Percentiles rank a stretch among this genome's conserved stretches.
These are phyloP conservation scores for Cavia aperea DNA, from an alignment of 2,113 vertebrate genomes.

Conservation along the genomic window DNA sequence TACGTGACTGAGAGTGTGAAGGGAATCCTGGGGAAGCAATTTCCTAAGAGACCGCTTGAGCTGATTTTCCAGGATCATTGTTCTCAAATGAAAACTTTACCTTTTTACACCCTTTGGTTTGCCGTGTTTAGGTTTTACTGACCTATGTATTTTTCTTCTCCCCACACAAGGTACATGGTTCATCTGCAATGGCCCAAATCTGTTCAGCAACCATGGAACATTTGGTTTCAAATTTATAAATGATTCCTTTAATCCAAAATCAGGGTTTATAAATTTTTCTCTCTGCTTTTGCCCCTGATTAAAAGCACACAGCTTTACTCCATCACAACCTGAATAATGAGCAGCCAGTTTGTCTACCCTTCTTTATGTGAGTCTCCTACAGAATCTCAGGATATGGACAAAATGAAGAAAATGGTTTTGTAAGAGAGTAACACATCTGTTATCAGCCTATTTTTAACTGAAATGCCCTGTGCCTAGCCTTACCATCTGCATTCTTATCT, in stretches of 20 bases:
- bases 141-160: neutral
- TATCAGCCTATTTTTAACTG: neutral
- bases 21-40: neutral
- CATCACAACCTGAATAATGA: neutral
- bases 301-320: neutral
- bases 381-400: neutral
- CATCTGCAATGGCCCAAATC: neutral
- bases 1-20: neutral
- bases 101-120: neutral
- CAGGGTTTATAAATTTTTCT: neutral
- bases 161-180: neutral
- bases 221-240: neutral
- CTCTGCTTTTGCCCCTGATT: neutral
- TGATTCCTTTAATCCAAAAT: neutral
- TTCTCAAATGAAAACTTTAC: neutral
- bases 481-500: neutral
- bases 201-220: neutral
- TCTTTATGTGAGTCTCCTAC: neutral
- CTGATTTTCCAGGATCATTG: neutral
- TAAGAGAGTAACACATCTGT: neutral
- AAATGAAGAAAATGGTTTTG: neutral
- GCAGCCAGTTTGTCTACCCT: no score
- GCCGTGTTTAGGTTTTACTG: neutral
- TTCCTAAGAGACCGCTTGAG: neutral
- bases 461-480: neutral